phyloP scores from a whole-genome alignment of 2,797 vertebrate species.

The Parambassis ranga region DNA sequence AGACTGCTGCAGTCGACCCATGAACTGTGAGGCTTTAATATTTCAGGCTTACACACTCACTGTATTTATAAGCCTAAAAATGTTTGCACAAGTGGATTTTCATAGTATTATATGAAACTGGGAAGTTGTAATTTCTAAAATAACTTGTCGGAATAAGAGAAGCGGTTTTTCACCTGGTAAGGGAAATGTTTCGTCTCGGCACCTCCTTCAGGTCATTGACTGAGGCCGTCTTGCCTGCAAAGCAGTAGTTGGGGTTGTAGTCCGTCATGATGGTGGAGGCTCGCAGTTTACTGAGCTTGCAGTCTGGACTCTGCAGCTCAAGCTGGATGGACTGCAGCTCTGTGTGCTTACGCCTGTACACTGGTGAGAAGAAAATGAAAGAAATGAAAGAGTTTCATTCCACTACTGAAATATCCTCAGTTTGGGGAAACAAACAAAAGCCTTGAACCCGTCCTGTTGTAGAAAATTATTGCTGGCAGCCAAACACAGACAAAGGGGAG shows the following conservation, averaged over 20 bases:
- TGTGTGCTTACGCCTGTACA: constrained; percentile 96
- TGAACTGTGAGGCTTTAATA: constrained; percentile 10
- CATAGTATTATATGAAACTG: not conserved
- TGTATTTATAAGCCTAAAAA: not conserved
- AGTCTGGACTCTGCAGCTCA: constrained; percentile 97
- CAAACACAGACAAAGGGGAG: constrained; percentile 14
- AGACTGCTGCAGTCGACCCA: not conserved
- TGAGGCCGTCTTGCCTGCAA: constrained; percentile 94
- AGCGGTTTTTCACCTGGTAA: constrained; percentile 84
- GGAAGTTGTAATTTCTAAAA: not conserved
- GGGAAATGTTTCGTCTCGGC: constrained; percentile 93
- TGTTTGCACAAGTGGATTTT: not conserved
- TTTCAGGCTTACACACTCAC: constrained; percentile 18
- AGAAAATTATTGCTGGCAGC: constrained; percentile 31
- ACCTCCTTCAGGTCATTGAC: constrained; percentile 98
- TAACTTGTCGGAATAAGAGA: not conserved
- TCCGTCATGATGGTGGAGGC: constrained; percentile 99
- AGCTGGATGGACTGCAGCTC: constrained; percentile 98
- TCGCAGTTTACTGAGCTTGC: constrained; percentile 96
- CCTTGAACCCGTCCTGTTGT: constrained; percentile 8
- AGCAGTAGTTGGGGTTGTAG: constrained; percentile 99
- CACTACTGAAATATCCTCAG: constrained; percentile 14
- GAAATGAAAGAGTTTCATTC: constrained; percentile 12
- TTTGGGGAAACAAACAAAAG: constrained; percentile 20
- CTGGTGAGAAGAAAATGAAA: constrained; percentile 66